Conservation (phyloP, 2,888 invertebrate species). For the Habroteleia sp. region DNA sequence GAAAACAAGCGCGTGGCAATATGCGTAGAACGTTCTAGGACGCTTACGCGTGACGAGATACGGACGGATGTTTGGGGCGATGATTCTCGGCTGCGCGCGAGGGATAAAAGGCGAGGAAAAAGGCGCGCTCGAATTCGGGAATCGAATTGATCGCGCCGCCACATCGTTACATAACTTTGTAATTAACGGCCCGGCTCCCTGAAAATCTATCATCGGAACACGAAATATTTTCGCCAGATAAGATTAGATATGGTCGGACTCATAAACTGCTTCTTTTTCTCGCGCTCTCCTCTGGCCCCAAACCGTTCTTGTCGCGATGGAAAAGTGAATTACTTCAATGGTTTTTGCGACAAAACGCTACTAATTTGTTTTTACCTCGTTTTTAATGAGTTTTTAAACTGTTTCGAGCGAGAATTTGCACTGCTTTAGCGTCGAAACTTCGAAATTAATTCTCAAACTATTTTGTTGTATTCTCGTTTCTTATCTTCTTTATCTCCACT, state of each 20-base stretch:
- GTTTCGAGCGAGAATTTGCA: too few relatives aligned
- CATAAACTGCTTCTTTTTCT: not conserved
- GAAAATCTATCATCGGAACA: conserved; percentile 23
- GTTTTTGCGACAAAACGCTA: too few relatives aligned
- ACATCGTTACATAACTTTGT: conserved; percentile 20
- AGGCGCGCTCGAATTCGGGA: conserved; percentile 32
- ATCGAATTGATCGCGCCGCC: conserved; percentile 15
- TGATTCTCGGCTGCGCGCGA: conserved; percentile 19
- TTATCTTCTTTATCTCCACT: too few relatives aligned
- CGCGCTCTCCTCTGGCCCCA: too few relatives aligned
- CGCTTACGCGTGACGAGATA: conserved; percentile 56
- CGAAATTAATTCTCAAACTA: too few relatives aligned
- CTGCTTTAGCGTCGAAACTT: too few relatives aligned
- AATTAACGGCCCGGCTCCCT: conserved; percentile 13
- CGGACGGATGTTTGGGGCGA: conserved; percentile 45
- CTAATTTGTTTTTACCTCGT: too few relatives aligned
- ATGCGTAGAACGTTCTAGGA: conserved; percentile 64
- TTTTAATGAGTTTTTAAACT: too few relatives aligned
- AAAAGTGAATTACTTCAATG: too few relatives aligned
- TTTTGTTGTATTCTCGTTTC: too few relatives aligned
- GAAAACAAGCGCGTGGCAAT: conserved; percentile 65
- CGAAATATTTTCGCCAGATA: conserved; percentile 20
- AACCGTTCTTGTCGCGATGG: too few relatives aligned
- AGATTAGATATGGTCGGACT: conserved; percentile 15
- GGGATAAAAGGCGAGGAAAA: conserved; percentile 33